Conservation (phyloP, 2,888 invertebrate species). For the Morpho deidamia region DNA sequence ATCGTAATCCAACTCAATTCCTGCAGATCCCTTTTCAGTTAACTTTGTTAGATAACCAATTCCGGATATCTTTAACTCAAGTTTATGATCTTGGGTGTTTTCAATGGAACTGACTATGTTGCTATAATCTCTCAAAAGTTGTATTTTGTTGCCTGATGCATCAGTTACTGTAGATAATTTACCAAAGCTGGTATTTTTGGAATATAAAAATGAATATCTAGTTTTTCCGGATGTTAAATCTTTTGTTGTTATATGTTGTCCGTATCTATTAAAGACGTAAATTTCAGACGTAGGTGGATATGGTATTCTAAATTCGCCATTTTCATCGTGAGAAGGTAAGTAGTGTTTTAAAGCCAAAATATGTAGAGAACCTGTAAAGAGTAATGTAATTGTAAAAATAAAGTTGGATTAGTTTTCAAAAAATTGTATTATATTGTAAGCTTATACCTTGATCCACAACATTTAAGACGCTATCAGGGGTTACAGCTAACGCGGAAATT, state of each 20-base stretch:
- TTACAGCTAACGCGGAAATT: slow-evolving; percentile 93
- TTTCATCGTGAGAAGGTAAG: slow-evolving; percentile 90
- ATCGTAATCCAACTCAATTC: slow-evolving; percentile 94
- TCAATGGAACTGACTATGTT: slow-evolving; percentile 96
- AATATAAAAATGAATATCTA: slow-evolving; percentile 96
- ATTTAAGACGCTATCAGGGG: slow-evolving; percentile 96
- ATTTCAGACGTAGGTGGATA: slow-evolving; percentile 96
- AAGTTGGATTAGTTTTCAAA: too few species aligned
- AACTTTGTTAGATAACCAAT: slow-evolving; percentile 94
- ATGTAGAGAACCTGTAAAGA: slow-evolving; percentile 83
- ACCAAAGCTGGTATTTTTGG: slow-evolving; percentile 97
- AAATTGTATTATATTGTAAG: neutral
- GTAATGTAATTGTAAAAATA: neutral
- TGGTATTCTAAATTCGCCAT: slow-evolving; percentile 94
- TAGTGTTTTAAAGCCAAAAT: slow-evolving; percentile 92
- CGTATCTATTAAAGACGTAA: slow-evolving; percentile 95
- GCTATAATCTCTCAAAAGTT: slow-evolving; percentile 93
- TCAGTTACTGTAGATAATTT: slow-evolving; percentile 96
- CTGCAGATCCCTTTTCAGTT: slow-evolving; percentile 91
- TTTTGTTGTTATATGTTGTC: slow-evolving; percentile 96
- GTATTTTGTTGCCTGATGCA: slow-evolving; percentile 94
- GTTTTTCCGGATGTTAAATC: slow-evolving; percentile 97
- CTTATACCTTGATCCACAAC: slow-evolving; percentile 93
- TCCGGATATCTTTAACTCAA: slow-evolving; percentile 94
- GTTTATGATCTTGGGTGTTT: slow-evolving; percentile 95